Evolutionary conservation across 92 coral and sea anemone species (phyloP), one percentile per base, ranked within the genome.

Genomic region (Scolanthus callimorphus): DNA sequence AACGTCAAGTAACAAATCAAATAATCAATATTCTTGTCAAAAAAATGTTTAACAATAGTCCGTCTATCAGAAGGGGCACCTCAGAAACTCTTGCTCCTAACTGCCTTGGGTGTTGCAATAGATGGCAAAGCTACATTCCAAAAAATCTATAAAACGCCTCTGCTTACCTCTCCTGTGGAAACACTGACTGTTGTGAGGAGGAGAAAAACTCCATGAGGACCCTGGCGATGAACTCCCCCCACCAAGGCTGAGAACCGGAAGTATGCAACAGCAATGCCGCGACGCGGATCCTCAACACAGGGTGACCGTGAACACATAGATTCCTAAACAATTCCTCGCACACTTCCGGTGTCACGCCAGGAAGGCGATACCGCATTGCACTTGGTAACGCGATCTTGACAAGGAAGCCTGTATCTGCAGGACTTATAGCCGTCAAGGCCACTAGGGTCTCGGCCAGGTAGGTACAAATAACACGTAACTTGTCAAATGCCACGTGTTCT

Each of bases 161-260:
- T 3, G 15, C 86, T 47, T 59, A 83, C 99, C 95, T 84, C 75
- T 94, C 96, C 65, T 74, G 80, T 0, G 99, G 96, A 50, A 94
- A 94, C n/a, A 80, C 59, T 38, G 59, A 49, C 61, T 76, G 86
- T 61, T 94, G 99, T n/a, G 74, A 67, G 23, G 80, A 57, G n/a
- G 87, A 62, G 59, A 94, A 94, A 79, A 94, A 94, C 62, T 85
- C 92, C 57, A 87, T 82, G 69, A 94, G 76, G 23, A 81, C 83
- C 57, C 69, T 71, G 11, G 91, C 91, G 39, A 94, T 76, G 60
- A 94, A 94, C 57, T 78, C 65, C 4, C 99, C 99, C 99, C 99
- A 94, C 99, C 99, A 94, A 0, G 94, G 62, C 61, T 81, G 76
- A 19, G 57, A 77, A 17, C 94, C 83, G 59, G 90, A 94, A 2